Percentiles rank a stretch among this genome's conserved stretches.
Conservation (phyloP, 2,113 vertebrate species). For the Odocoileus virginianus region DNA sequence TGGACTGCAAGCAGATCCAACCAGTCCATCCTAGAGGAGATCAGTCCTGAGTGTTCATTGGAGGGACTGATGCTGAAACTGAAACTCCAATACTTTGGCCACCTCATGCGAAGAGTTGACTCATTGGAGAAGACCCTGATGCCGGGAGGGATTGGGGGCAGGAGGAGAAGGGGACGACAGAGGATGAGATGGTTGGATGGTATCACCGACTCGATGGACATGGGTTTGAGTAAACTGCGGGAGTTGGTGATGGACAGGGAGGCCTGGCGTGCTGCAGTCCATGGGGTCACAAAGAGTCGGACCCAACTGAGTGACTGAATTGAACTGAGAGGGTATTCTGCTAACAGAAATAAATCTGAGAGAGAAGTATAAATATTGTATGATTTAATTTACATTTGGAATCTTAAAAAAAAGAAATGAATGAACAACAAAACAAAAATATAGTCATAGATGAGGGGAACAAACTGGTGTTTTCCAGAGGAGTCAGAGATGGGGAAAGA, state of each 20-base stretch:
- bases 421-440: neutral
- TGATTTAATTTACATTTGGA: neutral
- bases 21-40: neutral
- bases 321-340: neutral
- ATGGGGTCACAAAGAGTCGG: neutral
- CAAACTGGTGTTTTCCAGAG: neutral
- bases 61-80: neutral
- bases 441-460: neutral
- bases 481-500: neutral
- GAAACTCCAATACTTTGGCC: neutral
- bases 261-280: accelerated
- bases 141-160: neutral
- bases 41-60: neutral
- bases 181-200: neutral
- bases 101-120: neutral
- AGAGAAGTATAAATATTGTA: neutral
- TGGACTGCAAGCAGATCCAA: neutral
- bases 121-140: neutral
- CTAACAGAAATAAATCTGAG: neutral
- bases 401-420: neutral
- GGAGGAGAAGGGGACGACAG: neutral
- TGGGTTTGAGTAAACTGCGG: neutral
- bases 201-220: neutral
- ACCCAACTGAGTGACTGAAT: neutral
- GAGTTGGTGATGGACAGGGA: neutral